Percentiles rank a stretch among this genome's conserved stretches.
Evolutionary conservation across 1,140 invertebrate species (phyloP).

Genomic region (Magallana angulata): DNA sequence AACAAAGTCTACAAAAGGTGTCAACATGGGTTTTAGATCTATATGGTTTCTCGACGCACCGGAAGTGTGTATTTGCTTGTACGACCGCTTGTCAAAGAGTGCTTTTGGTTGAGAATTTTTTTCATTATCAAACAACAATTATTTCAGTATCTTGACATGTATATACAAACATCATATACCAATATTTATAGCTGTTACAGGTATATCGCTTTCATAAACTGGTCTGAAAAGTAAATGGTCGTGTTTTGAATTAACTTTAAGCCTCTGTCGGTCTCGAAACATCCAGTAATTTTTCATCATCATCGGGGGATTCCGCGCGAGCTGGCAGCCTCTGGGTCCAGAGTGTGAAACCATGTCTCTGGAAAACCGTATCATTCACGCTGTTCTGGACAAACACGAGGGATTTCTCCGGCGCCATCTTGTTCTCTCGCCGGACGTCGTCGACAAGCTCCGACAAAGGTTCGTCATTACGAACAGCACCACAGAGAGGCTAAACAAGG

Average conservation of each 20-base stretch:
- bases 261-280: neutral
- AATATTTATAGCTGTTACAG: no score
- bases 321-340: neutral
- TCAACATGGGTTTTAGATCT: no score
- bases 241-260: neutral
- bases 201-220: neutral
- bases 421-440: slow-evolving; percentile 25
- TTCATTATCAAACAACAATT: neutral
- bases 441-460: slow-evolving; percentile 32
- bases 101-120: neutral
- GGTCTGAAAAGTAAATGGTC: neutral
- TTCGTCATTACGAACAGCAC: slow-evolving; percentile 24
- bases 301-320: neutral
- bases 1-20: no score
- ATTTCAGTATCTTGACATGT: neutral
- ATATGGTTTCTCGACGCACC: neutral
- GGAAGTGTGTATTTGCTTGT: neutral
- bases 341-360: slow-evolving; percentile 15
- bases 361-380: slow-evolving; percentile 35
- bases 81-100: neutral
- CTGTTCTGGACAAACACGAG: slow-evolving; percentile 43
- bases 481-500: neutral
- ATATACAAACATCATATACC: neutral
- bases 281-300: slow-evolving; percentile 12
- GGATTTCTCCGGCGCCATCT: slow-evolving; percentile 47